Evolutionary conservation across 1,140 invertebrate species (phyloP).

Genomic region (Bombus sylvicola): DNA sequence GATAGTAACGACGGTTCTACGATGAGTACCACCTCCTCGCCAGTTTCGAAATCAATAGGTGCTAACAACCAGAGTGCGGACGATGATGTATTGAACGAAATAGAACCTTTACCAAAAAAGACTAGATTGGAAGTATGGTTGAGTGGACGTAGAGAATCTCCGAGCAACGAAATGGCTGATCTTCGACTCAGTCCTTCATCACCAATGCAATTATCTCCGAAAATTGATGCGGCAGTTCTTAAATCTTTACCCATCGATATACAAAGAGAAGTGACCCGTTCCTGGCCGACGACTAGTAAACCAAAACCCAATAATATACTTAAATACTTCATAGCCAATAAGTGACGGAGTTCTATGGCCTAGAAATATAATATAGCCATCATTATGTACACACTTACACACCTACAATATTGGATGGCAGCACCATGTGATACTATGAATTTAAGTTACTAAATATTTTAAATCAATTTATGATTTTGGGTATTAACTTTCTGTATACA

Average conservation of each 20-base stretch:
- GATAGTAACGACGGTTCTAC: conserved; percentile 75
- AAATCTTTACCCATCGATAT: conserved; percentile 76
- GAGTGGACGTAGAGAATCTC: conserved; percentile 77
- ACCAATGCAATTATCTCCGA: conserved; percentile 75
- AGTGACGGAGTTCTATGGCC: conserved; percentile 73
- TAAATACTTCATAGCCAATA: conserved; percentile 81
- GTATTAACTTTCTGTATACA: conserved; percentile 42
- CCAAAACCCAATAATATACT: conserved; percentile 80
- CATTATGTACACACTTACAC: conserved; percentile 52
- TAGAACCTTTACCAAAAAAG: conserved; percentile 89
- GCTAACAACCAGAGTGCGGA: conserved; percentile 65
- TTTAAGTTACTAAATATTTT: conserved; percentile 40
- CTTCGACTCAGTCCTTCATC: conserved; percentile 77
- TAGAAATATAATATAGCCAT: conserved; percentile 56
- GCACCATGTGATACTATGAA: conserved; percentile 54
- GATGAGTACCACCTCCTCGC: conserved; percentile 65
- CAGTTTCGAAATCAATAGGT: conserved; percentile 59
- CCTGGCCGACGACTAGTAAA: conserved; percentile 77
- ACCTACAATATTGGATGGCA: conserved; percentile 63
- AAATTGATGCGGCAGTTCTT: conserved; percentile 71
- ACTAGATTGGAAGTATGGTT: conserved; percentile 82
- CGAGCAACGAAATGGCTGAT: conserved; percentile 79
- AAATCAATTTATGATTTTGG: conserved; percentile 28
- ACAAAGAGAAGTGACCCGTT: conserved; percentile 75
- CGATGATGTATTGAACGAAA: conserved; percentile 83